A percentile compares a stretch with the other conserved stretches of the same genome.
Evolutionary conservation across 2,113 vertebrate genomes (phyloP).

Genomic region (Platanista minor): DNA sequence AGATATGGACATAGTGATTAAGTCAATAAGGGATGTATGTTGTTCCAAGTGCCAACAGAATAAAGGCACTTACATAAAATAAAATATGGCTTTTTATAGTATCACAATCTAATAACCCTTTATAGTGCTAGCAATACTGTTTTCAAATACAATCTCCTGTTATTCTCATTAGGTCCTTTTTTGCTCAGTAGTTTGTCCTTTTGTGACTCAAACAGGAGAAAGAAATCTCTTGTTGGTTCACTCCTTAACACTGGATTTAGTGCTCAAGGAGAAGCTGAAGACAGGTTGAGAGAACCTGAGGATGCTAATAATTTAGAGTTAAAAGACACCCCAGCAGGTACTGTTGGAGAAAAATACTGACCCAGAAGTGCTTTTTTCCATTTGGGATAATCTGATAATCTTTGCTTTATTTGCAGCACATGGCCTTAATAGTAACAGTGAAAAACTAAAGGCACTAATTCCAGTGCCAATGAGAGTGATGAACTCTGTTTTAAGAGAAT

Average conservation of each 20-base stretch:
- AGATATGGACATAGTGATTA: background rate
- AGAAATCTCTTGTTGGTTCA: background rate
- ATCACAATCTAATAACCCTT: background rate
- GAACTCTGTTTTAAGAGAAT: background rate
- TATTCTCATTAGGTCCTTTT: background rate
- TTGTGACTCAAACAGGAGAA: background rate
- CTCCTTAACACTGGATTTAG: fast-evolving
- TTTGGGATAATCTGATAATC: background rate
- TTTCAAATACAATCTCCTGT: background rate
- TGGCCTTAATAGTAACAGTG: background rate
- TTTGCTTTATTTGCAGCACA: background rate
- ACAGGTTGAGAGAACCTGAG: background rate
- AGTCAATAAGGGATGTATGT: background rate
- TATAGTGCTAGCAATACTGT: background rate
- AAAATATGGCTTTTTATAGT: background rate
- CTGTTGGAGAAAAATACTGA: background rate
- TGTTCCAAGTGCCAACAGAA: background rate
- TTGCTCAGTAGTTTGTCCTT: background rate
- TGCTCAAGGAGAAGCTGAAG: background rate
- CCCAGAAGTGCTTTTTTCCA: background rate
- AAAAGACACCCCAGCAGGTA: background rate
- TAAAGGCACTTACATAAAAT: background rate
- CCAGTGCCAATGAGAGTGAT: background rate
- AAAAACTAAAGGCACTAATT: background rate
- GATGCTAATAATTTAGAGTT: background rate